Percentiles rank a stretch among this genome's conserved stretches.
phyloP scores from a whole-genome alignment of 2,888 invertebrate genomes.

The Morpho deidamia region DNA sequence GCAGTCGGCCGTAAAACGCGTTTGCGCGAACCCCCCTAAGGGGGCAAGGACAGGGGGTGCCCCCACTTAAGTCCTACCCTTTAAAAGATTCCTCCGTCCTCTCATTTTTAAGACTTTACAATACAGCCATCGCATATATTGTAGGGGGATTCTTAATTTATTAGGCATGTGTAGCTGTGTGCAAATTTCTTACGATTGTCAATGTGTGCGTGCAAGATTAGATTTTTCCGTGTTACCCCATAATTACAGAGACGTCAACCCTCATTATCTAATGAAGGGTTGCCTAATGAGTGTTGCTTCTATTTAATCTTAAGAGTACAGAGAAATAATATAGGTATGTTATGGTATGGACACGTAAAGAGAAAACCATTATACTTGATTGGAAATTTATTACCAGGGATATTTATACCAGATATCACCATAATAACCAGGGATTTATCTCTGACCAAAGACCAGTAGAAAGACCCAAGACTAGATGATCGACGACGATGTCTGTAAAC shows the following conservation, averaged over 20 bases:
- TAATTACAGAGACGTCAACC: constrained; percentile 56
- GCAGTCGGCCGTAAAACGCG: constrained; percentile 68
- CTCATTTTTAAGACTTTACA: constrained; percentile 78
- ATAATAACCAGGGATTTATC: too few relatives aligned
- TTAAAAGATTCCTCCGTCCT: constrained; percentile 76
- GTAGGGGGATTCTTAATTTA: constrained; percentile 60
- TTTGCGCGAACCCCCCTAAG: constrained; percentile 56
- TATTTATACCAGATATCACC: too few relatives aligned
- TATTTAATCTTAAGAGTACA: not conserved
- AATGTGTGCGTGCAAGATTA: constrained; percentile 54
- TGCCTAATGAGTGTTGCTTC: constrained; percentile 29
- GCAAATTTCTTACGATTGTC: constrained; percentile 33
- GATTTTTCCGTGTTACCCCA: constrained; percentile 70
- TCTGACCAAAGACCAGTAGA: too few relatives aligned
- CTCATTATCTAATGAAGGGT: constrained; percentile 42
- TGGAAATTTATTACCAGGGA: too few relatives aligned
- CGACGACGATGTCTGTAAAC: too few relatives aligned
- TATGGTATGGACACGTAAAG: too few relatives aligned
- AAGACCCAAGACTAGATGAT: too few relatives aligned
- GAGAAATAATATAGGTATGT: too few relatives aligned
- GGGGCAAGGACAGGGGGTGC: constrained; percentile 42
- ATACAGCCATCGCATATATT: constrained; percentile 63
- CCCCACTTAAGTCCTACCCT: constrained; percentile 75
- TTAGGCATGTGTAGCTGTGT: constrained; percentile 44
- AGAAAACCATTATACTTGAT: too few relatives aligned